Evolutionary conservation across 2,888 invertebrate species (phyloP).

Genomic region (Odontothrips loti): DNA sequence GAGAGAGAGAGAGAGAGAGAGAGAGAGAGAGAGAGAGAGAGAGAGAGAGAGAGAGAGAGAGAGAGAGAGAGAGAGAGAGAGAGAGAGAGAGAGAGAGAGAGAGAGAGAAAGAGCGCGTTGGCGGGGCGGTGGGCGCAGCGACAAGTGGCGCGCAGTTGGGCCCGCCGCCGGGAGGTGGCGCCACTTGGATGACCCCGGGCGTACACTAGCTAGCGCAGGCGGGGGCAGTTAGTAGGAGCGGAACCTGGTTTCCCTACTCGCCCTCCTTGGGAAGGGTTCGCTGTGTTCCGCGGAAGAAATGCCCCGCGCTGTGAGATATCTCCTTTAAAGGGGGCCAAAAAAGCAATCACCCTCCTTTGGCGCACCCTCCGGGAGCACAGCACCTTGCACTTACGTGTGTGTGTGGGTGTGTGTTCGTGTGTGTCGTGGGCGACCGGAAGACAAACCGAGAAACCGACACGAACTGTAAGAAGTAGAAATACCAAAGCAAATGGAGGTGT

Average conservation of each 20-base stretch:
- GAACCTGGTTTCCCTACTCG: too few species aligned
- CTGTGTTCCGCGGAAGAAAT: background rate
- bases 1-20: too few species aligned
- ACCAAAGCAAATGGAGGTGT: too few species aligned
- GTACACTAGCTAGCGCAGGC: too few species aligned
- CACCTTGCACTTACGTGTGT: too few species aligned
- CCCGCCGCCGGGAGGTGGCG: background rate
- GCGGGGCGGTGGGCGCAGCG: background rate
- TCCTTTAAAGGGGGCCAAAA: background rate
- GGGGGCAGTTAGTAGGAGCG: too few species aligned
- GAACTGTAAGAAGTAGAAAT: too few species aligned
- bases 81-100: background rate
- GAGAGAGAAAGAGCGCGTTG: background rate
- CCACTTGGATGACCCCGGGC: background rate
- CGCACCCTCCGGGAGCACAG: background rate
- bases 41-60: background rate
- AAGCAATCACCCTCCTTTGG: background rate
- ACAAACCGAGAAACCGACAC: too few species aligned
- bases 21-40: too few species aligned
- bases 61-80: constrained; percentile 11
- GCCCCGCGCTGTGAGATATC: background rate
- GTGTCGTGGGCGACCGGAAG: too few species aligned
- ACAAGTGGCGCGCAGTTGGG: constrained; percentile 10
- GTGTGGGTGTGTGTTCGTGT: too few species aligned
- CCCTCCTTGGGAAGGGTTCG: too few species aligned